Evolutionary conservation across 2,888 invertebrate genomes (phyloP).

Genomic region (Drosophila yooni): DNA sequence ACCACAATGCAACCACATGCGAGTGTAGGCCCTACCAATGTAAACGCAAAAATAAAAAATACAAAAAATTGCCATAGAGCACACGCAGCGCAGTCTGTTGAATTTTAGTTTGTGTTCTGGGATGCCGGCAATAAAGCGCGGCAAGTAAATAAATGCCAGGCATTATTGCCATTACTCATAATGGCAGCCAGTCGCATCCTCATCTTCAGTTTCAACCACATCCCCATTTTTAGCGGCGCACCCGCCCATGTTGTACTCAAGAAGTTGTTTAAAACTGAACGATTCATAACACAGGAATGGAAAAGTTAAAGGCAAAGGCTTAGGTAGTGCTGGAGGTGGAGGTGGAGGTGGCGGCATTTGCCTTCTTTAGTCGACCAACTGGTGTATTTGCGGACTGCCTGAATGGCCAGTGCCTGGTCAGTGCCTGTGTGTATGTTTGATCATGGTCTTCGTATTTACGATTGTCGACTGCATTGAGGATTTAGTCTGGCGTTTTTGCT

Average conservation of each 20-base stretch:
- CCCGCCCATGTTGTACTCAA: conserved; percentile 61
- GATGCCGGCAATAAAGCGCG: conserved; percentile 63
- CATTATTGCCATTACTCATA: conserved; percentile 77
- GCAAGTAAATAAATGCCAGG: conserved; percentile 76
- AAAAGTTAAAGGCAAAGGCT: conserved; percentile 24
- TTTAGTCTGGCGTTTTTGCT: conserved; percentile 50
- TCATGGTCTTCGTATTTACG: conserved; percentile 55
- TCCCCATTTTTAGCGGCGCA: conserved; percentile 32
- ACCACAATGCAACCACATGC: conserved; percentile 20
- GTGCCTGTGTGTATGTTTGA: conserved; percentile 25
- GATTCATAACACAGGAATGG: conserved; percentile 75
- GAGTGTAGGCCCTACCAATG: not conserved
- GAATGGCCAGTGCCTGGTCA: not conserved
- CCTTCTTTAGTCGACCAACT: conserved; percentile 39
- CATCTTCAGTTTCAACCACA: not conserved
- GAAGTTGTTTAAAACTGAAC: conserved; percentile 61
- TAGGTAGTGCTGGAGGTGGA: not conserved
- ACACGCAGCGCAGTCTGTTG: conserved; percentile 29
- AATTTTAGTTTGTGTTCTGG: not conserved
- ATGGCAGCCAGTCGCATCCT: conserved; percentile 58
- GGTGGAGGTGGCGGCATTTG: conserved; percentile 32
- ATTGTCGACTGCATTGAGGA: conserved; percentile 68
- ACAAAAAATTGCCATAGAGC: conserved; percentile 43
- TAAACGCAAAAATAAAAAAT: not conserved
- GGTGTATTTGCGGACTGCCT: conserved; percentile 7